Evolutionary conservation across 2,113 vertebrate genomes (phyloP).

Genomic region (Sapajus apella): DNA sequence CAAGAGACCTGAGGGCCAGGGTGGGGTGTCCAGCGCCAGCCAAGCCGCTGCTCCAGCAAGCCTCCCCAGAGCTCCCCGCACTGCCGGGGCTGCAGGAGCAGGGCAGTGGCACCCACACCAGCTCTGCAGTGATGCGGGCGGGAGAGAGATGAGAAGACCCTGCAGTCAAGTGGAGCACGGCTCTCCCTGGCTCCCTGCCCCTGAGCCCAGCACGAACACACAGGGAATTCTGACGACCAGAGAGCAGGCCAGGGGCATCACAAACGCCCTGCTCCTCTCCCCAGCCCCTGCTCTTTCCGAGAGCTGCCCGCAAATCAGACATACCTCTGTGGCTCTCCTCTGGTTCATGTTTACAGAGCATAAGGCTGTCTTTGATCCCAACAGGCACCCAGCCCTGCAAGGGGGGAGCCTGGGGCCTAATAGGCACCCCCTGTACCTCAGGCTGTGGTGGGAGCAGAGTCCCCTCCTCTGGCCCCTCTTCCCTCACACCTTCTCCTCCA

Average conservation of each 20-base stretch:
- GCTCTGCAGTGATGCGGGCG: not conserved
- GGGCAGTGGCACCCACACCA: not conserved
- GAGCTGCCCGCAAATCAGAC: slow-evolving; percentile 20
- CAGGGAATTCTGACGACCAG: slow-evolving; percentile 38
- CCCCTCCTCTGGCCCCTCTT: not conserved
- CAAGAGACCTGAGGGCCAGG: not conserved
- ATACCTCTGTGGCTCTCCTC: slow-evolving; percentile 34
- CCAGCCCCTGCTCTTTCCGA: slow-evolving; percentile 1
- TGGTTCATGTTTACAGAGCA: slow-evolving; percentile 58
- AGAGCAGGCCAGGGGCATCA: not conserved
- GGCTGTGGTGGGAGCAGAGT: not conserved
- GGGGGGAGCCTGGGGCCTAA: not conserved
- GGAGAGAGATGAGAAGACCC: slow-evolving; percentile 17
- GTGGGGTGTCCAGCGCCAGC: not conserved
- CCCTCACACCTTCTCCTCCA: slow-evolving; percentile 21
- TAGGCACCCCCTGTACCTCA: not conserved
- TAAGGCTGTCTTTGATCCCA: slow-evolving; percentile 34
- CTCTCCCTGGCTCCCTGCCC: slow-evolving; percentile 60
- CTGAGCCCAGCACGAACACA: slow-evolving; percentile 64
- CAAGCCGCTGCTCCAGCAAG: not conserved
- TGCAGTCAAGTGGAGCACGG: slow-evolving; percentile 27
- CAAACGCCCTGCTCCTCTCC: not conserved
- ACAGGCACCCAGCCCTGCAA: not conserved
- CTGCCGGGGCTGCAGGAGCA: not conserved
- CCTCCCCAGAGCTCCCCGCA: not conserved